phyloP scores from a whole-genome alignment of 2,113 vertebrate species.

The Scartelaos histophorus region DNA sequence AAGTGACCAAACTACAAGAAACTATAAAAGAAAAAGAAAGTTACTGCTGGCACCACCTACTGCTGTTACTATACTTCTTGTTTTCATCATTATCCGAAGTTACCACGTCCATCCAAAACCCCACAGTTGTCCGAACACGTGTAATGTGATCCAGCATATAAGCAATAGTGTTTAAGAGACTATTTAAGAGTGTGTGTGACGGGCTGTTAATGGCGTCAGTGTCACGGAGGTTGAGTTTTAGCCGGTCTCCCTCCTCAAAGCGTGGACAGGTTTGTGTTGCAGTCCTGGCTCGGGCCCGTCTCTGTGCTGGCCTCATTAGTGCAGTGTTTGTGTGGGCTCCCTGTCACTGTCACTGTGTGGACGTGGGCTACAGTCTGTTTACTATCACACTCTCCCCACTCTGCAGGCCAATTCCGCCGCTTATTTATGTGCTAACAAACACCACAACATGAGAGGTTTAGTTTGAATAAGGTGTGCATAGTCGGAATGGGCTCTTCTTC shows the following conservation, averaged over 20 bases:
- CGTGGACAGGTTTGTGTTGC: conserved; percentile 21
- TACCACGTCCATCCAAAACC: background rate
- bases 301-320: conserved; percentile 46
- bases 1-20: background rate
- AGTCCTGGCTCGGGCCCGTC: background rate
- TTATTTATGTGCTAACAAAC: background rate
- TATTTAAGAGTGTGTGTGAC: conserved; percentile 23
- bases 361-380: conserved; percentile 20
- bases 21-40: background rate
- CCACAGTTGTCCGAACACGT: conserved; percentile 1
- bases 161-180: background rate
- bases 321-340: conserved; percentile 24
- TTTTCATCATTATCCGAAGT: background rate
- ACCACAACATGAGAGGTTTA: background rate
- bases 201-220: conserved; percentile 28
- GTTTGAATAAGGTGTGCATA: background rate
- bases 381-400: background rate
- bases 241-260: background rate
- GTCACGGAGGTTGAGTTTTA: background rate
- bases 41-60: background rate
- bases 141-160: background rate
- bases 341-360: conserved; percentile 23
- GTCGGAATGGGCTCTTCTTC: background rate
- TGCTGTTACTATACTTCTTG: background rate
- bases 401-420: background rate